Evolutionary conservation across 2,888 invertebrate genomes (phyloP).

Genomic region (Hydropsyche betteni): DNA sequence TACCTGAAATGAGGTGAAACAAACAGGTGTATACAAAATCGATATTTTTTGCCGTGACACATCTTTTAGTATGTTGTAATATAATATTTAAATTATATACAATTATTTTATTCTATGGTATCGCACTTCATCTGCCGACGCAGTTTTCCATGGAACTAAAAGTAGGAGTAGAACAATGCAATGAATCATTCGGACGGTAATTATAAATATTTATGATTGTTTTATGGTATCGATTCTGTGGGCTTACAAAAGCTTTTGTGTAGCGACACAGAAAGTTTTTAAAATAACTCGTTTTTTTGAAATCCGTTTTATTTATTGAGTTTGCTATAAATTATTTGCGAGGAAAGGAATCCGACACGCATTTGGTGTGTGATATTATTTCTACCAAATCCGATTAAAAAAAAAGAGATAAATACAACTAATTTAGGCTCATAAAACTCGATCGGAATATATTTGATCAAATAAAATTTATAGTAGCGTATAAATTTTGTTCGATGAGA

Average conservation of each 20-base stretch:
- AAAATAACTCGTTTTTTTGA: no score
- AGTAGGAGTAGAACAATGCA: constrained; percentile 42
- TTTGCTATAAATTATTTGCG: no score
- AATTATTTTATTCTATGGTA: constrained; percentile 11
- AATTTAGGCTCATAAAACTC: constrained; percentile 19
- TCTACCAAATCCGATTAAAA: no score
- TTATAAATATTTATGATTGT: constrained; percentile 48
- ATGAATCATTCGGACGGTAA: constrained; percentile 46
- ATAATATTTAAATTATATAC: neutral
- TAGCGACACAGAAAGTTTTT: neutral
- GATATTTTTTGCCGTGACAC: no score
- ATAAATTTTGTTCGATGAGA: constrained; percentile 6
- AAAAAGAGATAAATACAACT: neutral
- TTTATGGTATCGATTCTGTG: constrained; percentile 41
- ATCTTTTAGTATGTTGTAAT: no score
- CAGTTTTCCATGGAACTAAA: constrained; percentile 20
- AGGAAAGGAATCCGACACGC: no score
- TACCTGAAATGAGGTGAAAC: no score
- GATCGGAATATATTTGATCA: constrained; percentile 5
- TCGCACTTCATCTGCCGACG: constrained; percentile 21
- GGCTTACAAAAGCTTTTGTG: constrained; percentile 35
- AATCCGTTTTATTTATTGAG: no score
- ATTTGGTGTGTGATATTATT: no score
- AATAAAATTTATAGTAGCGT: neutral
- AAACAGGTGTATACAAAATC: no score